Evolutionary conservation across 2,113 vertebrate genomes (phyloP).

Genomic region (Istiophorus platypterus): DNA sequence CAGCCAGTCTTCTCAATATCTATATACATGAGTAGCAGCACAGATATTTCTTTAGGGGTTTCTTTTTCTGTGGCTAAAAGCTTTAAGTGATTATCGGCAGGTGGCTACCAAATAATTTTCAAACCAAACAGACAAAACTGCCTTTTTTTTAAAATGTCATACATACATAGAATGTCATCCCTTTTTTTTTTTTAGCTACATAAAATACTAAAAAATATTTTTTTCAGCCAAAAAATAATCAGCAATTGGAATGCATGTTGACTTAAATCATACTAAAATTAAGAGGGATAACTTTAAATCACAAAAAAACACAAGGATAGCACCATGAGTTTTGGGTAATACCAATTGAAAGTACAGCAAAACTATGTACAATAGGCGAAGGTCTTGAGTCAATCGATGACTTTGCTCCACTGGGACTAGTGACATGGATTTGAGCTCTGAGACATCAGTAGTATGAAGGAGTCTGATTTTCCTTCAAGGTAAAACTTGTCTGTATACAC

Average conservation of each 20-base stretch:
- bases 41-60: conserved; percentile 54
- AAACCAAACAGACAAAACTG: conserved; percentile 34
- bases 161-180: conserved; percentile 51
- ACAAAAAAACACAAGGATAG: conserved; percentile 66
- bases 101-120: conserved; percentile 44
- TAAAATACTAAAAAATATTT: conserved; percentile 64
- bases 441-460: conserved; percentile 72
- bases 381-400: conserved; percentile 53
- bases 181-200: conserved; percentile 70
- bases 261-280: conserved; percentile 53
- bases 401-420: conserved; percentile 74
- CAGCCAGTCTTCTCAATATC: conserved; percentile 62
- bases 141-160: conserved; percentile 35
- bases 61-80: conserved; percentile 56
- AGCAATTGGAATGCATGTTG: conserved; percentile 56
- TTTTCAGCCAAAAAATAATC: conserved; percentile 53
- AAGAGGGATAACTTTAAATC: conserved; percentile 39
- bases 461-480: conserved; percentile 31
- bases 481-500: conserved; percentile 42
- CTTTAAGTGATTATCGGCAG: conserved; percentile 32
- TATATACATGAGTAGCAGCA: conserved; percentile 80
- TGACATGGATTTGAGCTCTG: conserved; percentile 83
- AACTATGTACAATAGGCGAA: conserved; percentile 69
- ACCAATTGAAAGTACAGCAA: conserved; percentile 68
- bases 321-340: conserved; percentile 76